Percentiles rank a stretch among this genome's conserved stretches.
Evolutionary conservation across 1,140 invertebrate species (phyloP).

Genomic region (Listronotus bonariensis): DNA sequence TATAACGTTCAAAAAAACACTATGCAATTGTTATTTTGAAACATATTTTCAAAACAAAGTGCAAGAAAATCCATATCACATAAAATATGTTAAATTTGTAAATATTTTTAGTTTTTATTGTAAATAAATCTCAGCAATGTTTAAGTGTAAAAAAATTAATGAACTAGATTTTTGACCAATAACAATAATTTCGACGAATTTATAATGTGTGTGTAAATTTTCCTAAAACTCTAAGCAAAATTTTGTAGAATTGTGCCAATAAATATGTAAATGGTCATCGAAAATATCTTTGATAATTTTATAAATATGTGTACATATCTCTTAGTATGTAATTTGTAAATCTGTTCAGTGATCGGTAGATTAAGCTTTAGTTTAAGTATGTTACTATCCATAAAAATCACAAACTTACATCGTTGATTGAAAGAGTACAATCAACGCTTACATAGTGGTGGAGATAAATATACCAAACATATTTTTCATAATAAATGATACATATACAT

Average conservation of each 20-base stretch:
- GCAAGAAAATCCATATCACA: slow-evolving; percentile 16
- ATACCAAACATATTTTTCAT: too few species aligned
- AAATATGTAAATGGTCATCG: slow-evolving; percentile 42
- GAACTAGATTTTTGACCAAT: slow-evolving; percentile 39
- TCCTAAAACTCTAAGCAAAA: slow-evolving; percentile 38
- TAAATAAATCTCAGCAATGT: slow-evolving; percentile 10
- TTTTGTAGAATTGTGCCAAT: slow-evolving; percentile 45
- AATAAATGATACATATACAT: too few species aligned
- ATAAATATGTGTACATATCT: slow-evolving; percentile 48
- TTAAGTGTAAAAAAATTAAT: slow-evolving; percentile 19
- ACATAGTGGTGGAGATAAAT: background rate
- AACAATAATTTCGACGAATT: slow-evolving; percentile 50
- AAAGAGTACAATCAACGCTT: too few species aligned
- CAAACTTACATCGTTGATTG: too few species aligned
- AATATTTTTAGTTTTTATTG: slow-evolving; percentile 1
- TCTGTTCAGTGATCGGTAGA: slow-evolving; percentile 39
- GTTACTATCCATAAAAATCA: background rate
- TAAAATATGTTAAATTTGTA: background rate
- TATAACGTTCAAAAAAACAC: too few species aligned
- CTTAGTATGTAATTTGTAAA: slow-evolving; percentile 34
- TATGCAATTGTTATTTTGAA: too few species aligned
- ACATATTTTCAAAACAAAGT: slow-evolving; percentile 4
- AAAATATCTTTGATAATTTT: slow-evolving; percentile 49
- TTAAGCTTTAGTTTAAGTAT: slow-evolving; percentile 21
- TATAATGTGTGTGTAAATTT: slow-evolving; percentile 35